Evolutionary conservation across 2,888 invertebrate genomes (phyloP).

Genomic region (Calameuta filiformis): DNA sequence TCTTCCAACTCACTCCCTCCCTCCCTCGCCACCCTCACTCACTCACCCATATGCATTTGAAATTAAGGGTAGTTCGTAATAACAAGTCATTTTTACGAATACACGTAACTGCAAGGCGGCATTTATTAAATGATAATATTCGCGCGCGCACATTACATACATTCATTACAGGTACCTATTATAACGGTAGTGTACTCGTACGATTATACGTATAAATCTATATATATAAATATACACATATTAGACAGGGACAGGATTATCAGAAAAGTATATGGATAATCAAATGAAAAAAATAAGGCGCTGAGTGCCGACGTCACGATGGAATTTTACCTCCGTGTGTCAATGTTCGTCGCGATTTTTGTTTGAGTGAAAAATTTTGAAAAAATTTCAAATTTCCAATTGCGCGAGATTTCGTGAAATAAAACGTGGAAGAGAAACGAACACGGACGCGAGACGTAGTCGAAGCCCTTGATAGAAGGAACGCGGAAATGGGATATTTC

Average conservation of each 20-base stretch:
- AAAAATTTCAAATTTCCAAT: not conserved
- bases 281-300: not conserved
- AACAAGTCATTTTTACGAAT: not conserved
- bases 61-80: not conserved
- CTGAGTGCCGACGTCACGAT: constrained; percentile 3
- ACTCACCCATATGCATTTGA: not conserved
- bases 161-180: not conserved
- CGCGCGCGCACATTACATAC: not conserved
- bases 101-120: not conserved
- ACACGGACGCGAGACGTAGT: not conserved
- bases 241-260: not conserved
- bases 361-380: not conserved
- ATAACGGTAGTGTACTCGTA: constrained; percentile 1
- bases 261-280: not conserved
- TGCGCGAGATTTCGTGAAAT: not conserved
- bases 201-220: not conserved
- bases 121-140: not conserved
- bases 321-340: not conserved
- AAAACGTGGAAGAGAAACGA: not conserved
- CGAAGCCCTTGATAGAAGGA: not conserved
- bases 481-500: not conserved
- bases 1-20: not conserved
- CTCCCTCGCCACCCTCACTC: not conserved
- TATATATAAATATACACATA: not conserved
- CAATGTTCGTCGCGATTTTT: not conserved